A percentile compares a stretch with the other conserved stretches of the same genome.
phyloP scores from a whole-genome alignment of 2,113 vertebrate species.

The Coturnix japonica region DNA sequence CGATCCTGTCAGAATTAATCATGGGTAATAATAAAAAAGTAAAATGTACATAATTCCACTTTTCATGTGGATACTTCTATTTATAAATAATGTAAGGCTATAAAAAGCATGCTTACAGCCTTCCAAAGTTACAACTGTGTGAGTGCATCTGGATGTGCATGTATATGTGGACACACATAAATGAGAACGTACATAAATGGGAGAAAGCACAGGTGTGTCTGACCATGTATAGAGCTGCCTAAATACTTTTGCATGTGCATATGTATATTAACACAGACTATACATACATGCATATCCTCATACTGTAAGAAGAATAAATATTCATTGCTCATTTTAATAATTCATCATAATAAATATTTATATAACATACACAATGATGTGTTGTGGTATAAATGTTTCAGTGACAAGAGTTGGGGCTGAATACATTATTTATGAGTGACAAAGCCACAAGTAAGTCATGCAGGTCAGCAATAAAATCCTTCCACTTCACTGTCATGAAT shows the following conservation, averaged over 20 bases:
- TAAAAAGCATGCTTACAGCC: background rate
- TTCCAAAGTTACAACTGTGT: background rate
- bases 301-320: slow-evolving; percentile 60
- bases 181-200: background rate
- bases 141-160: background rate
- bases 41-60: slow-evolving; percentile 30
- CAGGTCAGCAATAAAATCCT: slow-evolving; percentile 63
- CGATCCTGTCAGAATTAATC: slow-evolving; percentile 35
- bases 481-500: slow-evolving; percentile 13
- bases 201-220: rapidly evolving
- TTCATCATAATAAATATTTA: slow-evolving; percentile 78
- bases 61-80: background rate
- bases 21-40: slow-evolving; percentile 20
- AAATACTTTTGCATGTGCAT: background rate
- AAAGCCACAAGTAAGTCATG: slow-evolving; percentile 62
- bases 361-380: slow-evolving; percentile 71
- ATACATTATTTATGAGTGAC: slow-evolving; percentile 70
- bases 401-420: slow-evolving; percentile 52
- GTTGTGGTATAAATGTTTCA: slow-evolving; percentile 73
- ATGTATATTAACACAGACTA: background rate
- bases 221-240: background rate
- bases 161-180: too few relatives aligned
- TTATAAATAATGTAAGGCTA: slow-evolving; percentile 51
- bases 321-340: slow-evolving; percentile 72
- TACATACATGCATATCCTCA: background rate